phyloP scores from a whole-genome alignment of 2,888 invertebrate genomes.

The Cosmia pyralina region DNA sequence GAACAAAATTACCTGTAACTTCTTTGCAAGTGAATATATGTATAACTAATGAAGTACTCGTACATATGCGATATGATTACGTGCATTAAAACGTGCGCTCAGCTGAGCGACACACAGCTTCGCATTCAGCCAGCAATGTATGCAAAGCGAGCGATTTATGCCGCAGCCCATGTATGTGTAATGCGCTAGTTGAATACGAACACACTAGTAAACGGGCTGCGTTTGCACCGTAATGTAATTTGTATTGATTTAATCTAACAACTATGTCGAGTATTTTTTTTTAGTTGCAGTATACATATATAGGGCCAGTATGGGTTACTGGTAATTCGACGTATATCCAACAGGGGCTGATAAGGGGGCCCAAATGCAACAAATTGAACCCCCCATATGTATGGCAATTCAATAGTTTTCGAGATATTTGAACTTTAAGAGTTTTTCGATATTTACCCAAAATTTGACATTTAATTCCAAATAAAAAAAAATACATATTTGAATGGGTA shows the following conservation, averaged over 20 bases:
- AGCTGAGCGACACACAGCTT: constrained; percentile 51
- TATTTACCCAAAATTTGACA: too few relatives aligned
- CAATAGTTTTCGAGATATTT: too few relatives aligned
- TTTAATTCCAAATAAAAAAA: too few relatives aligned
- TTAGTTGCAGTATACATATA: too few relatives aligned
- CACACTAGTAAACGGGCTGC: constrained; percentile 58
- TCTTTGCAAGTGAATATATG: constrained; percentile 42
- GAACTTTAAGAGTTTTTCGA: too few relatives aligned
- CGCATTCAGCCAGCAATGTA: constrained; percentile 70
- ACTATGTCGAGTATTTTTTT: neutral
- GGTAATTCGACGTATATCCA: too few relatives aligned
- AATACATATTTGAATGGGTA: too few relatives aligned
- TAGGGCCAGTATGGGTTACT: too few relatives aligned
- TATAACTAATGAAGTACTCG: constrained; percentile 52
- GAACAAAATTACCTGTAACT: constrained; percentile 30
- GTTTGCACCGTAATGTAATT: constrained; percentile 65
- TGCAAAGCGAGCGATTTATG: constrained; percentile 81
- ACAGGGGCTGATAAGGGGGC: too few relatives aligned
- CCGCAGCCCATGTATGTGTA: constrained; percentile 75
- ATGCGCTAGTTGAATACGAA: constrained; percentile 76
- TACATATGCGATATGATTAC: constrained; percentile 53
- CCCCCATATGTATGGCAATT: too few relatives aligned
- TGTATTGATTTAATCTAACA: neutral
- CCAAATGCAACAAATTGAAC: too few relatives aligned
- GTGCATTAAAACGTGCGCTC: constrained; percentile 62